Evolutionary conservation across 2,113 vertebrate species (phyloP), one percentile per base, ranked within the genome.

Genomic region (Corydoras maculifer): DNA sequence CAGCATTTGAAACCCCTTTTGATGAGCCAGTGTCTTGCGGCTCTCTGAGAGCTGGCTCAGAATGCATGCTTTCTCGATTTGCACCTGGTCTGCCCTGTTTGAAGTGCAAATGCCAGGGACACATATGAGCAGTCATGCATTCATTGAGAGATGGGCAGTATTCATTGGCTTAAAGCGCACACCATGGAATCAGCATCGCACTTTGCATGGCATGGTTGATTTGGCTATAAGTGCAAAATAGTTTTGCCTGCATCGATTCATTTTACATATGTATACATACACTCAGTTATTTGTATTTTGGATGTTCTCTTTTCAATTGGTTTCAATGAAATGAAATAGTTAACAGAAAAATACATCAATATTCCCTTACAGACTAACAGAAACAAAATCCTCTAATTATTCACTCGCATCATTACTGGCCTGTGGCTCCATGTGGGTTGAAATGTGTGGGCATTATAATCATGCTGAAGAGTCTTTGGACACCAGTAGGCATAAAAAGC

Each of bases 101-200:
- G 77, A 75, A 79, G 74, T 80, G 78, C 70, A 77, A 77, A 80
- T 80, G 75, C 70, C 73, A 71, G 48, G 15, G 65, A 69, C 62
- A 80, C 61, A 72, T 75, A 30, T 29, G 69, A 65, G 57, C 54
- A 53, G 63, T 72, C 73, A 72, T 75, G 73, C 73, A 69, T 65
- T 75, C 61, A 69, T 69, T 18, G 68, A 18, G 62, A 65, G 15
- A 49, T 13, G 15, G 8, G 31, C 15, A 66, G 68, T 48, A 35
- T 66, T 43, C 57, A 5, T 49, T 65, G 30, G 75, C 68, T 61
- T 62, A 67, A 13, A 4, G 74, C 50, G 62, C 49, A 55, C 73
- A 78, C 73, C 77, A 60, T 78, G 69, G 49, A 48, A 72, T 60
- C 12, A 62, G 69, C 4, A 14, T 65, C 31, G 4, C 9, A 15